phyloP scores from a whole-genome alignment of 2,113 vertebrate species.

The Galemys pyrenaicus region DNA sequence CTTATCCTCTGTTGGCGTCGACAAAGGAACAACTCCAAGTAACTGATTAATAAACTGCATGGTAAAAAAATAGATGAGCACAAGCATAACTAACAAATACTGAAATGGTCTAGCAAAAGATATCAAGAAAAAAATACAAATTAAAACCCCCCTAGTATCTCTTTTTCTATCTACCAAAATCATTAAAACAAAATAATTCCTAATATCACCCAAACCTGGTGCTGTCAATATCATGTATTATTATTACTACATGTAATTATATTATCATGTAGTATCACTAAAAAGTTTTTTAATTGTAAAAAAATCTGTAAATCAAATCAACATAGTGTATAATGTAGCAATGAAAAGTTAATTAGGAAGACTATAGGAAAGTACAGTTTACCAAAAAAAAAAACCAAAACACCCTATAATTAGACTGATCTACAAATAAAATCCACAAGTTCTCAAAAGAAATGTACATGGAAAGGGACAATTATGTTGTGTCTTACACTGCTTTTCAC shows the following conservation, averaged over 20 bases:
- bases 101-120: conserved; percentile 16
- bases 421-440: not conserved
- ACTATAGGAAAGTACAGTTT: not conserved
- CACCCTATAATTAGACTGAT: not conserved
- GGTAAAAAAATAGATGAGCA: not conserved
- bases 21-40: conserved; percentile 90
- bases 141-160: not conserved
- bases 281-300: no score
- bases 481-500: not conserved
- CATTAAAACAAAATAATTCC: not conserved
- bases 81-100: not conserved
- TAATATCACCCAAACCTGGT: not conserved
- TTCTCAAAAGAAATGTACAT: not conserved
- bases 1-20: conserved; percentile 83
- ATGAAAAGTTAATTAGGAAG: not conserved
- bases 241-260: not conserved
- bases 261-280: no score
- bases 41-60: conserved; percentile 93
- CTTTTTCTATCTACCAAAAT: conserved; percentile 9
- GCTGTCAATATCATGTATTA: not conserved
- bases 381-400: not conserved
- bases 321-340: not conserved
- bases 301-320: not conserved
- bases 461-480: not conserved
- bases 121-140: not conserved